Evolutionary conservation across 2,797 vertebrate species (phyloP).

Genomic region (Catostomus latipinnis): DNA sequence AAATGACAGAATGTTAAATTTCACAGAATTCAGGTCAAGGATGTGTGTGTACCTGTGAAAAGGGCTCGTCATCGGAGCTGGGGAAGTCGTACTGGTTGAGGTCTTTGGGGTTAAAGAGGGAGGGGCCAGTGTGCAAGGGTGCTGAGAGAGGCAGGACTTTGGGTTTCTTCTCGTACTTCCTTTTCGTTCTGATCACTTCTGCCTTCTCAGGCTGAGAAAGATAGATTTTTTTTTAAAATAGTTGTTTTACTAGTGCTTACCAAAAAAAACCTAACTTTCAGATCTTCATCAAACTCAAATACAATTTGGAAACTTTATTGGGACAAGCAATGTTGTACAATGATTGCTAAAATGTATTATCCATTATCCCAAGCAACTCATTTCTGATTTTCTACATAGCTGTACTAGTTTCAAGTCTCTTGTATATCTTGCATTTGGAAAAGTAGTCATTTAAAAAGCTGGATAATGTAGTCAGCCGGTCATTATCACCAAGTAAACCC

Average conservation of each 20-base stretch:
- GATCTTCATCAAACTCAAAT: neutral
- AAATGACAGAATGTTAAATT: no score
- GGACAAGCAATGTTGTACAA: no score
- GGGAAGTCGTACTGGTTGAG: constrained; percentile 99
- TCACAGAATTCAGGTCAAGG: neutral
- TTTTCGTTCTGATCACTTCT: constrained; percentile 92
- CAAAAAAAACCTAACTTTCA: neutral
- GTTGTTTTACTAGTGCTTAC: neutral
- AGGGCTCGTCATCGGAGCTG: constrained; percentile 96
- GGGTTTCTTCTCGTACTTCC: constrained; percentile 98
- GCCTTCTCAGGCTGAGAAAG: constrained; percentile 88
- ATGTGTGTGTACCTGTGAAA: constrained; percentile 84
- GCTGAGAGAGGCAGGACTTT: constrained; percentile 85
- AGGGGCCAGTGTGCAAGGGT: constrained; percentile 88
- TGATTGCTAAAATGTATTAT: no score
- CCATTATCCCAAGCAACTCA: no score
- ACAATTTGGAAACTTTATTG: no score
- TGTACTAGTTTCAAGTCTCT: no score
- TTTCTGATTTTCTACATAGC: no score
- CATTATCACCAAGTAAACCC: no score
- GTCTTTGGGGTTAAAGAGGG: constrained; percentile 96
- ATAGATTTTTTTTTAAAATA: neutral
- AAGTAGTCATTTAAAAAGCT: no score
- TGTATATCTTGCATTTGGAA: no score
- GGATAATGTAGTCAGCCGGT: no score